Percentiles rank a stretch among this genome's conserved stretches.
Evolutionary conservation across 2,888 invertebrate species (phyloP).

Genomic region (Meta bourneti): DNA sequence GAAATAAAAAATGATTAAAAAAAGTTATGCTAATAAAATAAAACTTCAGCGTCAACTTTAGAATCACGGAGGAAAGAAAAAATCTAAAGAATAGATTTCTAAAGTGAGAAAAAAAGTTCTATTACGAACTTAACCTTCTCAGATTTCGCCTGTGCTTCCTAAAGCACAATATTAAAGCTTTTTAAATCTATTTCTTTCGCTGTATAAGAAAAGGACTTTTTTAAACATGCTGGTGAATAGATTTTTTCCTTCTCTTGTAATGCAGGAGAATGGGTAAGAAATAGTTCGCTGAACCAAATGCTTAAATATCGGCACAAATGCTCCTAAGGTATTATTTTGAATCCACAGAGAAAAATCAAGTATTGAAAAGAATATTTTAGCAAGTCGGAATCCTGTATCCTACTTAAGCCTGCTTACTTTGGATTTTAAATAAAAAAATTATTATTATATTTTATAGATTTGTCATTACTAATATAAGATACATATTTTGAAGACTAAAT

Average conservation of each 20-base stretch:
- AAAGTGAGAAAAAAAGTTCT: constrained; percentile 19
- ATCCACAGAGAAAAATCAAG: too few species aligned
- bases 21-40: constrained; percentile 47
- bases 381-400: too few species aligned
- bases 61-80: background rate
- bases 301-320: too few species aligned
- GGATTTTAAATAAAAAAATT: too few species aligned
- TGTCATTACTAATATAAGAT: too few species aligned
- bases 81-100: constrained; percentile 32
- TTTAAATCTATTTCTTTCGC: constrained; percentile 39
- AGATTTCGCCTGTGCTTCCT: constrained; percentile 26
- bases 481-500: too few species aligned
- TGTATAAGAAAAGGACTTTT: background rate
- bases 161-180: constrained; percentile 33
- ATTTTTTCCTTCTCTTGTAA: constrained; percentile 19
- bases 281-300: too few species aligned
- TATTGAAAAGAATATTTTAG: too few species aligned
- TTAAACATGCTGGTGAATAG: background rate
- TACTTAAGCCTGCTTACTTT: too few species aligned
- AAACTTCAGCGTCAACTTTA: constrained; percentile 39
- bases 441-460: too few species aligned
- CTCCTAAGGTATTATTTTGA: too few species aligned
- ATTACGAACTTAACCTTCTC: constrained; percentile 38
- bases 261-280: background rate
- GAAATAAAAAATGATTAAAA: constrained; percentile 8